Conservation (phyloP, 2,113 vertebrate genomes). For the Tylochromis polylepis region DNA sequence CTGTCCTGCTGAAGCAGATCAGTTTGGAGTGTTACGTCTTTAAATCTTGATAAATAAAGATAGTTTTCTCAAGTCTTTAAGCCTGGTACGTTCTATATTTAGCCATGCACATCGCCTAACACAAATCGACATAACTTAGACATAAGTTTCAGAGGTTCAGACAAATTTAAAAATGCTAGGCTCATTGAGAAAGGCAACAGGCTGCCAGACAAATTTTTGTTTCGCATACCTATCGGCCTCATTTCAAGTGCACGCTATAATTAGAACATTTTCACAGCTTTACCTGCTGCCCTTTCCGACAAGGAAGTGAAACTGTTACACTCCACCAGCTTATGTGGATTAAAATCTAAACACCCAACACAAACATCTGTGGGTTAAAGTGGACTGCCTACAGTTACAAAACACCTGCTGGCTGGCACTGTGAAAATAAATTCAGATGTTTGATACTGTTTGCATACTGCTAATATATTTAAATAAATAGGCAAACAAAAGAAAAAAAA, state of each 20-base stretch:
- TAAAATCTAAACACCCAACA: background rate
- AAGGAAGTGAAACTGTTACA: background rate
- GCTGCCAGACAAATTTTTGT: background rate
- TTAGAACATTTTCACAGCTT: background rate
- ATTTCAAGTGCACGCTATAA: background rate
- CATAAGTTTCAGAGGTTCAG: rapidly evolving
- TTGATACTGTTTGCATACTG: background rate
- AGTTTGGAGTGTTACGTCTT: background rate
- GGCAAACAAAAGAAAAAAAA: background rate
- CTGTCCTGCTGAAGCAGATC: background rate
- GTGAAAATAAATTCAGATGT: background rate
- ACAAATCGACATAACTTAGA: background rate
- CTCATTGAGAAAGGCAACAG: background rate
- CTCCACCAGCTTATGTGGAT: background rate
- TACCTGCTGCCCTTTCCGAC: background rate
- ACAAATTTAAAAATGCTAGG: background rate
- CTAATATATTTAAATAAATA: background rate
- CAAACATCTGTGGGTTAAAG: background rate
- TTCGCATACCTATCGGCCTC: background rate
- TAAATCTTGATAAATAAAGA: background rate
- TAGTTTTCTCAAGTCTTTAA: background rate
- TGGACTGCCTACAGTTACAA: background rate
- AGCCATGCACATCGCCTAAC: background rate
- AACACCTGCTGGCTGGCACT: background rate
- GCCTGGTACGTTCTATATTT: background rate